Conservation (phyloP, 1,140 invertebrate genomes). For the Papilio polytes region DNA sequence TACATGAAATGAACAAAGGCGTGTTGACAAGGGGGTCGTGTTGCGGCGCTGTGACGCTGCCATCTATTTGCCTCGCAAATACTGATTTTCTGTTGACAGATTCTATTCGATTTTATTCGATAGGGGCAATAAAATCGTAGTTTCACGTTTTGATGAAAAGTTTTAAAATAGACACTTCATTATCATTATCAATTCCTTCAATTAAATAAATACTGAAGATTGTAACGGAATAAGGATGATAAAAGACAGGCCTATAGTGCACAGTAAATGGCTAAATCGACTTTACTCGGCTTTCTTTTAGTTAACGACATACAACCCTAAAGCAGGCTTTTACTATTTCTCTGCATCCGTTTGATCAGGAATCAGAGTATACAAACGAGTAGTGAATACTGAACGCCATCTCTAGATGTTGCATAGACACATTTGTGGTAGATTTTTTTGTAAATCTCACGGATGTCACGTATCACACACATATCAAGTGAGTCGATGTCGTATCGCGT, state of each 20-base stretch:
- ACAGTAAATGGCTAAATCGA: too few relatives aligned
- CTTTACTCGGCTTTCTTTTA: too few relatives aligned
- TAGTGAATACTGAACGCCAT: too few relatives aligned
- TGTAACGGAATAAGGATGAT: neutral
- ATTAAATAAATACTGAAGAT: neutral
- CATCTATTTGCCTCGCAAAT: conserved; percentile 62
- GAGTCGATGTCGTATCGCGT: conserved; percentile 37
- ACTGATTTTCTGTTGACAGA: conserved; percentile 59
- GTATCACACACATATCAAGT: conserved; percentile 58
- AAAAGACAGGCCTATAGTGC: neutral
- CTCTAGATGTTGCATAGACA: neutral
- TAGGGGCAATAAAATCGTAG: neutral
- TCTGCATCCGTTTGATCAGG: neutral
- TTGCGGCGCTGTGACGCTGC: conserved; percentile 47
- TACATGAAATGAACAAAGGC: conserved; percentile 26
- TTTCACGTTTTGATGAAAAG: neutral
- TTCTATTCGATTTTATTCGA: conserved; percentile 56
- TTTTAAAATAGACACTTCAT: neutral
- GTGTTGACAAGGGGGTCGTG: conserved; percentile 44
- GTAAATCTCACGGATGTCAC: conserved; percentile 45
- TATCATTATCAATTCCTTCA: neutral
- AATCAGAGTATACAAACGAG: neutral
- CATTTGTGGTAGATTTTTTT: conserved; percentile 8
- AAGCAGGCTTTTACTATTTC: too few relatives aligned
- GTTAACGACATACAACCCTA: too few relatives aligned